These are phyloP conservation scores for Papilio polytes DNA, from an alignment of 1,140 invertebrate genomes.

Conservation along the genomic window DNA sequence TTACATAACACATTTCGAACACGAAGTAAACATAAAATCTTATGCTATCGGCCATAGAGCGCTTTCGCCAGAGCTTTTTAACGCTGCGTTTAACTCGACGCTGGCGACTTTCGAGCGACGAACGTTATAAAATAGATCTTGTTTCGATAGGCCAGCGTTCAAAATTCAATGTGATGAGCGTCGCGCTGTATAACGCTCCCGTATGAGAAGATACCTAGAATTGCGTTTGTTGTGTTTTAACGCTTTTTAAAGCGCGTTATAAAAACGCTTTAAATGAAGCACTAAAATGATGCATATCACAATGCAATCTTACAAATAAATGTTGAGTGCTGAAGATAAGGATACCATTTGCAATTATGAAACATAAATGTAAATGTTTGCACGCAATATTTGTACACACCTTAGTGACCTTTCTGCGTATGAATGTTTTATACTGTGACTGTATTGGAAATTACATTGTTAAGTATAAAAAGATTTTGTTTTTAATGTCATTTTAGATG, in stretches of 20 bases:
- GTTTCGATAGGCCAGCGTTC: too few relatives aligned
- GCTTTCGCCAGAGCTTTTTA: too few relatives aligned
- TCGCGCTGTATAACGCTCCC: too few relatives aligned
- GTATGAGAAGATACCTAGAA: too few relatives aligned
- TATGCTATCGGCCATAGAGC: background rate
- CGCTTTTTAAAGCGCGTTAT: too few relatives aligned
- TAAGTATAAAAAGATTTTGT: background rate
- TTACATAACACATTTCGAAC: background rate
- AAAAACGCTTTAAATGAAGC: background rate
- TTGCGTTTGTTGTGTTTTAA: too few relatives aligned
- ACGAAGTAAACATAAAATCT: background rate
- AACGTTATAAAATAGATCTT: too few relatives aligned
- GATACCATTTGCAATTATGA: background rate
- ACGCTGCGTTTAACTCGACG: too few relatives aligned
- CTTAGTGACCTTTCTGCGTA: background rate
- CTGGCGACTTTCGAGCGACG: too few relatives aligned
- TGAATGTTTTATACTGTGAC: background rate
- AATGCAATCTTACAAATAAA: background rate
- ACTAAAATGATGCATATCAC: background rate
- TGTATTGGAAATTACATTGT: background rate
- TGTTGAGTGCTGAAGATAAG: background rate
- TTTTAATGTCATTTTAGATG: background rate
- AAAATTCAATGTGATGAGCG: too few relatives aligned
- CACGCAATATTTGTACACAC: slow-evolving; percentile 15
- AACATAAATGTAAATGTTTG: background rate